A percentile compares a stretch with the other conserved stretches of the same genome.
phyloP scores from a whole-genome alignment of 2,797 vertebrate species.

The Spinus olivaceus region DNA sequence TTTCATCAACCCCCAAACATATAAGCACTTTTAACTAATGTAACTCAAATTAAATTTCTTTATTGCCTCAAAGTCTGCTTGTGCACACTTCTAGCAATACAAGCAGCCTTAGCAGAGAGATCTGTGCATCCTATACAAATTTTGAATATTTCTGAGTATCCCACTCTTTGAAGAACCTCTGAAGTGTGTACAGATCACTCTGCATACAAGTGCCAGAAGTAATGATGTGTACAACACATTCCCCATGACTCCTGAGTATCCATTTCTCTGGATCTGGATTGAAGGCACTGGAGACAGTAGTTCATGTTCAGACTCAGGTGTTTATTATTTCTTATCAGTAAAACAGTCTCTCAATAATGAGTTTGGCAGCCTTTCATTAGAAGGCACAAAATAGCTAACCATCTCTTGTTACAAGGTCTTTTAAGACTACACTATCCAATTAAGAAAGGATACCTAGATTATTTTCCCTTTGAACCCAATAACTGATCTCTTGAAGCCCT shows the following conservation, averaged over 20 bases:
- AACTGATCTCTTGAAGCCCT: neutral
- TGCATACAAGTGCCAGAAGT: neutral
- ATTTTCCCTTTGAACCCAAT: neutral
- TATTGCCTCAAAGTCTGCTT: neutral
- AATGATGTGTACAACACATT: fast-evolving
- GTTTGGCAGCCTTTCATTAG: neutral
- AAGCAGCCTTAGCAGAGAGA: neutral
- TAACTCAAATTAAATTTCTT: neutral
- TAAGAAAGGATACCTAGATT: neutral
- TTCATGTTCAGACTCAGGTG: neutral
- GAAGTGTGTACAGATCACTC: neutral
- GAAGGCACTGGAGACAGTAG: neutral
- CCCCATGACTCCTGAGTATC: neutral
- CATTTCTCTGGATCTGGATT: neutral
- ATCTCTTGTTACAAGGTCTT: neutral
- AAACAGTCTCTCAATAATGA: neutral
- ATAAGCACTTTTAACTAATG: neutral
- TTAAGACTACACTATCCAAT: neutral
- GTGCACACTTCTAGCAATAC: neutral
- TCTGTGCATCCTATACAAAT: neutral
- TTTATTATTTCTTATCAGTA: neutral
- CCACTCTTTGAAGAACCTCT: neutral
- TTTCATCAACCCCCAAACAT: neutral
- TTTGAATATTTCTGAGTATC: neutral
- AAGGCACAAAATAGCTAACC: neutral